Base-by-base conservation (phyloP, 2,888 invertebrate genomes). In the Meiosimyza decipiens region DNA sequence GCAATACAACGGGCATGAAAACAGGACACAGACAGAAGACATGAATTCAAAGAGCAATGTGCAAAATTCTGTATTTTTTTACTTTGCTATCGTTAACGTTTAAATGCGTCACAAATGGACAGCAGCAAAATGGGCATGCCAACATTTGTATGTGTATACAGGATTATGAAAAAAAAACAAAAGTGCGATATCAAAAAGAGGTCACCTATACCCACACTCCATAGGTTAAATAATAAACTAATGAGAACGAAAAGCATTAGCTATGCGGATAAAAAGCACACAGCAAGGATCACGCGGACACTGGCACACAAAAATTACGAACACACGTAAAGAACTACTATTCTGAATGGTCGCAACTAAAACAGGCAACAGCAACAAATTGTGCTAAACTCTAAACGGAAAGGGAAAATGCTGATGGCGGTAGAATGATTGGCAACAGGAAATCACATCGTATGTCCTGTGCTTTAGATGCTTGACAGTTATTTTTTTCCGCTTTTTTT, bases 171-270 rank as follows among this genome's bases (percentile, higher is more conserved):
- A 22, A 22, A 22, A 3, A 3, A 22, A 22, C 22, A 6, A 40
- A 6, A 40, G 40, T 7, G 9, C 9, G 40, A 18, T 22, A 13
- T 9, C 3, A 57, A 22, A 22, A 22, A 9, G 15, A 22, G 18
- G 28, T 57, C 18, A 28, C 16, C 28, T 18, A 22, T 18, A 57
- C 40, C 40, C 28, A 18, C 15, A 9, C 40, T 50, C 12, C 64
- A 3, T 15, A 15, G 28, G 22, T 22, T 51, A 12, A 64, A 64
- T 64, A 51, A 64, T 50, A 55, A 68, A 54, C 54, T 47, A 66
- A 54, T 55, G 47, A 18, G 11, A 33, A 60, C 12, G 22, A 22
- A 22, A 60, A n/a, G 40, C 60, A 13, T 16, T 7, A 18, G 28
- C 1, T 5, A 59, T 13, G 57, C n/a, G 18, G 33, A 15, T 13